Evolutionary conservation across 2,888 invertebrate genomes (phyloP).

Genomic region (Neoascia interrupta): DNA sequence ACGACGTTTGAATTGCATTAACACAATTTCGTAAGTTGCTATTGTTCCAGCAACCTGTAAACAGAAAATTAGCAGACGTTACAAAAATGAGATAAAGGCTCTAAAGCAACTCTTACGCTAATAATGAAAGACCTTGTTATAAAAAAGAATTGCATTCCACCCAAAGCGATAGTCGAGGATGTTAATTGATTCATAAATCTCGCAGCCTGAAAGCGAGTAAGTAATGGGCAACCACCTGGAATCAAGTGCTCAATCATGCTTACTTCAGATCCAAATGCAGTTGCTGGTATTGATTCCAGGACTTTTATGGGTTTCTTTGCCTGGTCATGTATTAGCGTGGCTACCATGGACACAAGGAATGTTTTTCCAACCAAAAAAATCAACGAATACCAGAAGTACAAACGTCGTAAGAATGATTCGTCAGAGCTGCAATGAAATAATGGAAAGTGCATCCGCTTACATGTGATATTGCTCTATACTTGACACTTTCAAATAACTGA

Average conservation of each 20-base stretch:
- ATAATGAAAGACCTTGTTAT: slow-evolving; percentile 81
- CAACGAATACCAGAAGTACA: slow-evolving; percentile 81
- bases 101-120: slow-evolving; percentile 76
- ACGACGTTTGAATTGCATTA: slow-evolving; percentile 70
- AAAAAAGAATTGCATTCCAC: slow-evolving; percentile 82
- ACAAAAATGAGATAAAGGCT: neutral
- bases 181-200: slow-evolving; percentile 81
- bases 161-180: slow-evolving; percentile 80
- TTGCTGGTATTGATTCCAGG: slow-evolving; percentile 79
- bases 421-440: slow-evolving; percentile 73
- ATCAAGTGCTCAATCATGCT: neutral
- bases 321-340: slow-evolving; percentile 80
- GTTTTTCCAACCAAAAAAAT: slow-evolving; percentile 80
- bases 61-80: neutral
- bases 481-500: slow-evolving; percentile 84
- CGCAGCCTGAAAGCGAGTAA: slow-evolving; percentile 78
- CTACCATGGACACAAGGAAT: slow-evolving; percentile 79
- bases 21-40: slow-evolving; percentile 78
- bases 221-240: neutral
- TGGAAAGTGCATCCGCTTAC: neutral
- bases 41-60: slow-evolving; percentile 83
- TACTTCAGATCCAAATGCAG: slow-evolving; percentile 80
- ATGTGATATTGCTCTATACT: slow-evolving; percentile 78
- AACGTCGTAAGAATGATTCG: slow-evolving; percentile 75
- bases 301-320: slow-evolving; percentile 79